Evolutionary conservation across 2,888 invertebrate genomes (phyloP).

Genomic region (Eristalis arbustorum): DNA sequence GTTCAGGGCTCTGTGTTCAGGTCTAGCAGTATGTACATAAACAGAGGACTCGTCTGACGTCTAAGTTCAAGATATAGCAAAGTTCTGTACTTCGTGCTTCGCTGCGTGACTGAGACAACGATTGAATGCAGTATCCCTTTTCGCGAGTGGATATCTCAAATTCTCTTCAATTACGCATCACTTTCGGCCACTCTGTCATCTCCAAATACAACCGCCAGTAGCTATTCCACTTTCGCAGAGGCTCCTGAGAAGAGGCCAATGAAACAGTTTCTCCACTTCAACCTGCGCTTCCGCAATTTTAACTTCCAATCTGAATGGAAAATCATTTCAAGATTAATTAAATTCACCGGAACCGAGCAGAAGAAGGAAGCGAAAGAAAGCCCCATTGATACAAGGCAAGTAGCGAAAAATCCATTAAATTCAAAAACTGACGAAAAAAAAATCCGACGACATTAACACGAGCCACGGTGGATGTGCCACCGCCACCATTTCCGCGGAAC

Average conservation of each 20-base stretch:
- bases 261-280: not conserved
- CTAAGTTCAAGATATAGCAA: no score
- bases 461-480: not conserved
- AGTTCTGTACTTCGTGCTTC: no score
- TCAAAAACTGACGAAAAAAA: not conserved
- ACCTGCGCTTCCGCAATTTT: not conserved
- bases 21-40: no score
- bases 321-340: constrained; percentile 22
- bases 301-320: not conserved
- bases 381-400: not conserved
- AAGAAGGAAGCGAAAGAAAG: not conserved
- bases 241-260: no score
- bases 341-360: not conserved
- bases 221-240: not conserved
- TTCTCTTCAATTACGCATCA: no score
- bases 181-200: no score
- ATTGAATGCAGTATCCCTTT: no score
- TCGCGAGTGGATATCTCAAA: no score
- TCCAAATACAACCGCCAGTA: not conserved
- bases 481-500: not conserved
- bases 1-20: no score
- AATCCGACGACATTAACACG: not conserved
- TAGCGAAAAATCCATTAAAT: not conserved
- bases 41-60: no score
- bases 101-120: no score